Percentiles rank a stretch among this genome's conserved stretches.
Evolutionary conservation across 2,888 invertebrate genomes (phyloP).

Genomic region (Scaptomyza cyrtandrae): DNA sequence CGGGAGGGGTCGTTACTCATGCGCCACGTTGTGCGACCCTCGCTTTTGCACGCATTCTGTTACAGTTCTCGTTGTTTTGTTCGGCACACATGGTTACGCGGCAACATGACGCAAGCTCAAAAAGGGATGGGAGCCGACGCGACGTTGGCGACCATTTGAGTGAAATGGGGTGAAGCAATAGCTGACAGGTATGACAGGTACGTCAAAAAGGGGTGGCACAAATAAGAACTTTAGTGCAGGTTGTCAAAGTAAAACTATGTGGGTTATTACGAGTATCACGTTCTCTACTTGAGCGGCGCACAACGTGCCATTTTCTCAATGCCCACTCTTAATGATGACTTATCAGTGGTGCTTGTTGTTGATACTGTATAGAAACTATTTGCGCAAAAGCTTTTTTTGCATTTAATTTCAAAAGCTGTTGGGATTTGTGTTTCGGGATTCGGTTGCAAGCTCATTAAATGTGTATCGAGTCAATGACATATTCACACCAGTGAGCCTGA

Average conservation of each 20-base stretch:
- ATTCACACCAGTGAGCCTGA: background rate
- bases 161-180: no score
- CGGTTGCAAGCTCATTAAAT: background rate
- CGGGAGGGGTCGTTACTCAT: constrained; percentile 57
- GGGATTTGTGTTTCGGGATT: background rate
- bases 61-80: background rate
- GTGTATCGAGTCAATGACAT: background rate
- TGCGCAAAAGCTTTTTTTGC: no score
- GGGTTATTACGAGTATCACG: constrained; percentile 10
- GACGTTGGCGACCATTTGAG: background rate
- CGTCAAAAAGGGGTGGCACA: constrained; percentile 10
- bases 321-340: no score
- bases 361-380: background rate
- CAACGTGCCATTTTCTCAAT: no score
- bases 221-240: background rate
- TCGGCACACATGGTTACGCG: constrained; percentile 11
- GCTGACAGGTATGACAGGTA: no score
- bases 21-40: constrained; percentile 50
- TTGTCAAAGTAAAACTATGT: constrained; percentile 7
- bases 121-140: background rate
- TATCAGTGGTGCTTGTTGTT: no score
- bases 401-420: background rate
- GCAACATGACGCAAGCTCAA: constrained; percentile 12
- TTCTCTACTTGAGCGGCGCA: no score
- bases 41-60: constrained; percentile 27